A percentile compares a stretch with the other conserved stretches of the same genome.
These are phyloP conservation scores for Buathra laborator DNA, from an alignment of 2,888 invertebrate species.

Conservation along the genomic window DNA sequence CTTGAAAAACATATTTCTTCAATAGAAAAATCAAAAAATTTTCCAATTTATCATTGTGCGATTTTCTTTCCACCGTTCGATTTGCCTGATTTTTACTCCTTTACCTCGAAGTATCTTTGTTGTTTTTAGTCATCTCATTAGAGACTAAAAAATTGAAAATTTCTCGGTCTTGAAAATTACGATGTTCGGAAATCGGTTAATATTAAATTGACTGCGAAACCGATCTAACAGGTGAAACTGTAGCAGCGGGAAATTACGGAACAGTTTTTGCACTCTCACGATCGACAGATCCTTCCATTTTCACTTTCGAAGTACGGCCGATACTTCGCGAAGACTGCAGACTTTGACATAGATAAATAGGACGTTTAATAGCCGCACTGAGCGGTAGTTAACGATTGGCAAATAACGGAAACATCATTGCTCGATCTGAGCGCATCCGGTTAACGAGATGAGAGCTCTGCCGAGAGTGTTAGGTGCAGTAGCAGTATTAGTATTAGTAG, in stretches of 20 bases:
- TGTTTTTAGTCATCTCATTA: too few species aligned
- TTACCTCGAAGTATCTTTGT: too few species aligned
- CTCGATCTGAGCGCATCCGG: constrained; percentile 59
- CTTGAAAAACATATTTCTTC: neutral
- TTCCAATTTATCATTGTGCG: too few species aligned
- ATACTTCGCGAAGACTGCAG: constrained; percentile 23
- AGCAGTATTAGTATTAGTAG: neutral
- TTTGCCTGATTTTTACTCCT: too few species aligned
- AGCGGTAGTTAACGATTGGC: constrained; percentile 55
- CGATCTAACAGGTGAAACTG: neutral
- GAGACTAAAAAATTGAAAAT: too few species aligned
- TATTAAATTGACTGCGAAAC: constrained; percentile 19
- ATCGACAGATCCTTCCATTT: constrained; percentile 17
- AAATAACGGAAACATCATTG: constrained; percentile 67
- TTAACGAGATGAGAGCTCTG: constrained; percentile 51
- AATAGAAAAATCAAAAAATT: neutral
- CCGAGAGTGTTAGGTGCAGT: neutral
- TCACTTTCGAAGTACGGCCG: constrained; percentile 33
- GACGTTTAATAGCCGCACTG: constrained; percentile 28
- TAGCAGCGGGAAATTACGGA: constrained; percentile 29
- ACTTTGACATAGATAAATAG: constrained; percentile 16
- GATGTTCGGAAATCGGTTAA: neutral
- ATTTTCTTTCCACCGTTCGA: too few species aligned
- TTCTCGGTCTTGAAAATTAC: neutral
- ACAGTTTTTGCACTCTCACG: constrained; percentile 40